Percentiles rank a stretch among this genome's conserved stretches.
Evolutionary conservation across 2,888 invertebrate genomes (phyloP).

Genomic region (Eurytoma adleriae): DNA sequence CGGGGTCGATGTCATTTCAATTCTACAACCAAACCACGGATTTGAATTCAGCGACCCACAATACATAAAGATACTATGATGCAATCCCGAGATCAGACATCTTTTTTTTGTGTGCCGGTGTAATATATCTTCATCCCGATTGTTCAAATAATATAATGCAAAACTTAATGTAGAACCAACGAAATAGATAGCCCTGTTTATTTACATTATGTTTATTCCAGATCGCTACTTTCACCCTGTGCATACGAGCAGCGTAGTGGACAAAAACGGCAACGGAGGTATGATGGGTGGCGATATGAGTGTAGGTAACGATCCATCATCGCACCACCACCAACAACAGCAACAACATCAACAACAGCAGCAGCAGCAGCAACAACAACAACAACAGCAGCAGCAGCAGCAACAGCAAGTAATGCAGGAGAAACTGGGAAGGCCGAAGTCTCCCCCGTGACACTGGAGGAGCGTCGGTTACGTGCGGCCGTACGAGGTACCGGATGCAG

Average conservation of each 20-base stretch:
- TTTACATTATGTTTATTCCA: conserved; percentile 30
- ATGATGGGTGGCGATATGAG: conserved; percentile 71
- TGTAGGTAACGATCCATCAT: conserved; percentile 68
- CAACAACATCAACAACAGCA: conserved; percentile 70
- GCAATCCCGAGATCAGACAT: too few species aligned
- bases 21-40: too few species aligned
- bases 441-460: conserved; percentile 75
- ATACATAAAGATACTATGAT: too few species aligned
- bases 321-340: conserved; percentile 72
- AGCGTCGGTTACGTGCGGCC: conserved; percentile 47
- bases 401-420: conserved; percentile 70
- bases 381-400: conserved; percentile 68
- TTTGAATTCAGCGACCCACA: too few species aligned
- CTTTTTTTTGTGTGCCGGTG: too few species aligned
- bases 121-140: too few species aligned
- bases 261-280: conserved; percentile 73
- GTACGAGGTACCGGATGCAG: conserved; percentile 30
- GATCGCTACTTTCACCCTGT: conserved; percentile 80
- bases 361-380: conserved; percentile 68
- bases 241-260: conserved; percentile 78
- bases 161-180: too few species aligned
- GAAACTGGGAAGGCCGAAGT: conserved; percentile 73
- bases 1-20: too few species aligned
- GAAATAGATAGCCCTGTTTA: too few species aligned
- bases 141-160: too few species aligned